phyloP scores from a whole-genome alignment of 2,888 invertebrate species.

The Carcina quercana region DNA sequence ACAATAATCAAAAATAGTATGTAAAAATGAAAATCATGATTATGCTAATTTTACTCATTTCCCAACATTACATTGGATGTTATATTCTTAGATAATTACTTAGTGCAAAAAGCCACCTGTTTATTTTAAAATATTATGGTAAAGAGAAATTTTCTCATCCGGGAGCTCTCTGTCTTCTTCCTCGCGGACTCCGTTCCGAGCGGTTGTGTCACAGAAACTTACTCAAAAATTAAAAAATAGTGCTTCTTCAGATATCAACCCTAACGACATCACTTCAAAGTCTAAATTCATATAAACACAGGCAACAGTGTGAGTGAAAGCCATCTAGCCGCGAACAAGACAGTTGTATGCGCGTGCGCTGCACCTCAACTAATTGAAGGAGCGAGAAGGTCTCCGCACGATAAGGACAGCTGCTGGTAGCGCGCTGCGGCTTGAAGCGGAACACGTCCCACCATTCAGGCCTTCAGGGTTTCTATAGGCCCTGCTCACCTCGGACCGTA shows the following conservation, averaged over 20 bases:
- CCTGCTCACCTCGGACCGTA: neutral
- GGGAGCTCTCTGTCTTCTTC: too few species aligned
- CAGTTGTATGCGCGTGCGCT: neutral
- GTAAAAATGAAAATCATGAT: too few species aligned
- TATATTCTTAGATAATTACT: too few species aligned
- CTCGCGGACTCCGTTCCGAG: slow-evolving; percentile 1
- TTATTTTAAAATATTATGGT: too few species aligned
- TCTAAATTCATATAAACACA: neutral
- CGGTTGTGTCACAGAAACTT: neutral
- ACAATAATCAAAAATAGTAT: too few species aligned
- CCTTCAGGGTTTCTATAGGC: neutral
- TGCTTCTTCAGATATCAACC: neutral
- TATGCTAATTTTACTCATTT: too few species aligned
- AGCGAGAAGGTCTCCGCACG: neutral
- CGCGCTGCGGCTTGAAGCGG: neutral
- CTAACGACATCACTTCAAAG: neutral
- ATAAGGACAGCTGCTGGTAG: neutral
- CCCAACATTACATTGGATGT: too few species aligned
- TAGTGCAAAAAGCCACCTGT: too few species aligned
- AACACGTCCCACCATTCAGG: neutral
- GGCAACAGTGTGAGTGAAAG: neutral
- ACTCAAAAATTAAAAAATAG: neutral
- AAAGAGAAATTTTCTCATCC: too few species aligned
- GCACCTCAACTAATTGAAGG: neutral
- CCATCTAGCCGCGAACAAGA: neutral